Base-by-base conservation (phyloP, 2,113 vertebrate genomes). In the Spizaetus ornatus region DNA sequence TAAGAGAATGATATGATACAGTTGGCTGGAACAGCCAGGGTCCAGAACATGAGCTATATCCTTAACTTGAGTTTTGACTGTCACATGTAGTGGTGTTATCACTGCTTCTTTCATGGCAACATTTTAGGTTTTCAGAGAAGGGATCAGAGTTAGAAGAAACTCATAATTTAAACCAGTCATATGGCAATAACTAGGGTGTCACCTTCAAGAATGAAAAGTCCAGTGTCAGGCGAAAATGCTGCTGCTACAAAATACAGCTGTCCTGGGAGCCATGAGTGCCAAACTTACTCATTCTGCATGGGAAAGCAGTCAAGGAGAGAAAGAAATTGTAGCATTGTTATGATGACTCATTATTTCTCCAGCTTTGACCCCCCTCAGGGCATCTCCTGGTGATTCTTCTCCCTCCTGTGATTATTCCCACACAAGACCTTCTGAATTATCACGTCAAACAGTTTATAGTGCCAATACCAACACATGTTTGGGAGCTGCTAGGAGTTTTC, bases 1-100 rank as follows among this genome's bases (percentile, higher is more conserved):
- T 27, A 69, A 70, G 23, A 6, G 6, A 73, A 16, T 16, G 47
- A 53, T 71, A 71, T 1, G 4, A 47, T 0, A 0, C 10, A 50
- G 27, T n/a, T 84, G 38, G 21, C n/a, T 79, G 61, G 43, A 79
- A 82, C 18, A 91, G 25, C 27, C 4, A 3, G 22, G 29, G 17
- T 65, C 5, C 26, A 43, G 56, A 71, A 56, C 18, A 11, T 13
- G 5, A 13, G 1, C 45, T 90, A 70, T 25, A 43, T 43, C 43
- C 26, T 79, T 79, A 53, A 16, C 25, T 50, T 52, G 65, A 63
- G 10, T 59, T 95, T 71, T 84, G 38, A 47, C 32, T 78, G 25
- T 59, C 17, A 76, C 43, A 26, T 67, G 16, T 38, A 48, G 52
- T 14, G 22, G 20, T 29, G 18, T 38, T 74, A 38, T 26, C n/a